Conservation (phyloP, 1,140 invertebrate genomes). For the Prorops nasuta region DNA sequence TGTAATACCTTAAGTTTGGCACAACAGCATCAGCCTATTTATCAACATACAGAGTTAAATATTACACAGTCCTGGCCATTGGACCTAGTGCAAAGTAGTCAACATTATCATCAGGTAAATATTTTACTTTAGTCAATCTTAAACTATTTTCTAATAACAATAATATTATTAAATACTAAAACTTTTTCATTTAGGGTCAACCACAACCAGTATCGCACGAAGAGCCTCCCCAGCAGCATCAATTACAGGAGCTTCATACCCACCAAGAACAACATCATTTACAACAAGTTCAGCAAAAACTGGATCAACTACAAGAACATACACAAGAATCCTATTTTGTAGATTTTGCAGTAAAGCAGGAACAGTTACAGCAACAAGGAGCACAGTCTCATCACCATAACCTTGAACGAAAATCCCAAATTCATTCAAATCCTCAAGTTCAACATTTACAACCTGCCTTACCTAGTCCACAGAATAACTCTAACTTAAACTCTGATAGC, state of each 20-base stretch:
- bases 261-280: conserved; percentile 31
- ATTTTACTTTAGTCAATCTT: background rate
- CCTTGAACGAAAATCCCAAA: conserved; percentile 23
- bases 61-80: conserved; percentile 50
- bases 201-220: conserved; percentile 26
- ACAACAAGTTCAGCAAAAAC: conserved; percentile 24
- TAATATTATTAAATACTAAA: background rate
- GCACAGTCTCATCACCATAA: conserved; percentile 21
- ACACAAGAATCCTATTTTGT: too few species aligned
- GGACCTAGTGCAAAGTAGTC: conserved; percentile 46
- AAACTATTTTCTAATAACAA: background rate
- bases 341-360: too few species aligned
- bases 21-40: conserved; percentile 38
- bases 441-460: conserved; percentile 17
- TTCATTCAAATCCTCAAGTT: conserved; percentile 23
- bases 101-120: conserved; percentile 45
- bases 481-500: conserved; percentile 14
- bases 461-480: conserved; percentile 10
- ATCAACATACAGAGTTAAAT: conserved; percentile 41
- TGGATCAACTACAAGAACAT: conserved; percentile 25
- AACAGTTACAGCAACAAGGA: conserved; percentile 13
- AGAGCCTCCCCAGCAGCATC: conserved; percentile 26
- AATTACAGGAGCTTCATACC: conserved; percentile 38
- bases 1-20: conserved; percentile 29
- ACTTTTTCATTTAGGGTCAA: conserved; percentile 23